Base-by-base conservation (phyloP, 1,140 invertebrate species). In the Drosophila nasuta region DNA sequence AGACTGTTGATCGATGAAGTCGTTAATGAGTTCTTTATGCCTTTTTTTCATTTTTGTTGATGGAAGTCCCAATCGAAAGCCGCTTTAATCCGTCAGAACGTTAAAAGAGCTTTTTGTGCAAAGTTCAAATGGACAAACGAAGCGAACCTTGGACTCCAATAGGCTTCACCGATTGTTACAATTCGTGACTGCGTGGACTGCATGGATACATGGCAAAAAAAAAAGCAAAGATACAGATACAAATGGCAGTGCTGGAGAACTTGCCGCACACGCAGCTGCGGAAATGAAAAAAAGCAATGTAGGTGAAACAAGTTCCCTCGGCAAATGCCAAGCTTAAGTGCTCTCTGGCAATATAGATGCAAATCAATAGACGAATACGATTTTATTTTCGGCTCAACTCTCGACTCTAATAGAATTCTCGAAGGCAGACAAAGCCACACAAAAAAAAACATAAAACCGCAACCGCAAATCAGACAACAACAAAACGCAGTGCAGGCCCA, bases 231-330 rank as follows among this genome's bases (percentile, higher is more conserved):
- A 30, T 60, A 76, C 56, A 58, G 17, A 25, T 43, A 25, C 35
- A 56, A 56, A 38, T 17, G n/a, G 20, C 65, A 63, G 56, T 75
- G 20, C 20, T 64, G 11, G 46, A 38, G 33, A 51, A 33, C 15
- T 33, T 69, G 73, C 77, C 80, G 74, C 83, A 83, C 85, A 89
- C 77, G 83, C 85, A 83, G 80, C 85, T 89, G 77, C 83, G 81
- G 85, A 87, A 88, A 87, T 77, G 83, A 73, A 79, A 89, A 73
- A 79, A 89, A 79, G 70, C 66, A 81, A 89, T 89, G 85, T 89
- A 89, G 85, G 85, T 89, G 85, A 89, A 89, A 89, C 85, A 77
- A 89, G 85, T 89, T 89, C 68, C 49, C 30, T 25, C 81, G 74
- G 58, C 72, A 68, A 83, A 85, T 74, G 69, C 64, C 73, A 83